phyloP scores from a whole-genome alignment of 2,113 vertebrate species.

The Albula goreensis region DNA sequence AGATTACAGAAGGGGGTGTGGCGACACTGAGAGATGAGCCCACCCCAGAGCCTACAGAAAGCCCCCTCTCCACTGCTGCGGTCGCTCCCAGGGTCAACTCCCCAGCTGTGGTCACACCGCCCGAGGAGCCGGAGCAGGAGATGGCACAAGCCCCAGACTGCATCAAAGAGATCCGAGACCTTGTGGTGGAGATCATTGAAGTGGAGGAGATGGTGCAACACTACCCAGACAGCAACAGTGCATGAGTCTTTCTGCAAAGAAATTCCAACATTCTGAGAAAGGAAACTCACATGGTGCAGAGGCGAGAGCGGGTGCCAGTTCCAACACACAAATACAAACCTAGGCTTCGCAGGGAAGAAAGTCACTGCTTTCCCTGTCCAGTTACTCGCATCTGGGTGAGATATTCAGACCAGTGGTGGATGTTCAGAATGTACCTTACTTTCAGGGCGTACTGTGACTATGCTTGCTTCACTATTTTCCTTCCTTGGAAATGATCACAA shows the following conservation, averaged over 20 bases:
- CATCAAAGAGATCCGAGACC: conserved; percentile 61
- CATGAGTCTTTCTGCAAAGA: neutral
- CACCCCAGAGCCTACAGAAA: neutral
- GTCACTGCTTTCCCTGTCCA: neutral
- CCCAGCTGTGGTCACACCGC: too few species aligned
- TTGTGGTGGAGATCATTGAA: conserved; percentile 65
- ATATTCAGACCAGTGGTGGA: neutral
- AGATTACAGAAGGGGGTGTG: neutral
- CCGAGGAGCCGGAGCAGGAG: too few species aligned
- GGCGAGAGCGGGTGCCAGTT: neutral
- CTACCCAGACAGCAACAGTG: conserved; percentile 27
- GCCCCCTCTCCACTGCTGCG: neutral
- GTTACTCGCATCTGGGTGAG: too few species aligned
- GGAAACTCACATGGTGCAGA: neutral
- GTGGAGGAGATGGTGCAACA: conserved; percentile 55
- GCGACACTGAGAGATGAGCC: neutral
- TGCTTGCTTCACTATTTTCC: neutral
- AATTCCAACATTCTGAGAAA: neutral
- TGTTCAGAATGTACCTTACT: neutral
- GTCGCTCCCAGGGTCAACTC: neutral
- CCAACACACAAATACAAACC: neutral
- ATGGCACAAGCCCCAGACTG: conserved; percentile 43
- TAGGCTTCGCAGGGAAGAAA: neutral
- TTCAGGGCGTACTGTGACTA: neutral
- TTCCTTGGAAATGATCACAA: neutral